phyloP scores from a whole-genome alignment of 2,113 vertebrate genomes.

The Anser cygnoides region DNA sequence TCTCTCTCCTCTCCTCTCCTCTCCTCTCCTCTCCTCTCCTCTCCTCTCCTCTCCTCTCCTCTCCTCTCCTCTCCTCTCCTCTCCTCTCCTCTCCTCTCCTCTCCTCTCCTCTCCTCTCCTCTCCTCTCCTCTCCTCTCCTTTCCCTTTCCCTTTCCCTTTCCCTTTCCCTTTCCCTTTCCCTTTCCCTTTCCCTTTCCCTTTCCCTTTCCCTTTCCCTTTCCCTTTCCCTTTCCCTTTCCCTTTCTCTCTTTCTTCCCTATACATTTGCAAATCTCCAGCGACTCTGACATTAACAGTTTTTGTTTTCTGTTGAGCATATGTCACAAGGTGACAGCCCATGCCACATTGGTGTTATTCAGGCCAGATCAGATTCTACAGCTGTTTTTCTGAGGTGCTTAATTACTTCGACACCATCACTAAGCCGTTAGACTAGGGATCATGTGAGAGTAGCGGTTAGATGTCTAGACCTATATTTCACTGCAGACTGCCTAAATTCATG shows the following conservation, averaged over 20 bases:
- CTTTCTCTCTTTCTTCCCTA: not conserved
- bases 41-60: too few species aligned
- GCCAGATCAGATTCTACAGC: not conserved
- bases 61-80: too few species aligned
- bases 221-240: not conserved
- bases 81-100: too few species aligned
- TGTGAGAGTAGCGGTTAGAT: not conserved
- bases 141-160: too few species aligned
- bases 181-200: too few species aligned
- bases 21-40: too few species aligned
- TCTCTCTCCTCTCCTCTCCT: too few species aligned
- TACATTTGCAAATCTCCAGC: not conserved
- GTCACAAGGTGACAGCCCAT: not conserved
- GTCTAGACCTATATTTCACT: constrained; percentile 46
- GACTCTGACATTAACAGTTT: not conserved
- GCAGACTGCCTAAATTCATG: not conserved
- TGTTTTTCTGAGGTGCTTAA: constrained; percentile 23
- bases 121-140: too few species aligned
- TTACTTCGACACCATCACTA: constrained; percentile 50
- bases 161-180: too few species aligned
- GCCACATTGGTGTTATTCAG: not conserved
- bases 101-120: too few species aligned
- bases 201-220: too few species aligned
- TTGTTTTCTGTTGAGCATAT: not conserved
- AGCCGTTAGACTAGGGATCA: not conserved